Conservation (phyloP, 2,113 vertebrate species). For the Charina bottae region DNA sequence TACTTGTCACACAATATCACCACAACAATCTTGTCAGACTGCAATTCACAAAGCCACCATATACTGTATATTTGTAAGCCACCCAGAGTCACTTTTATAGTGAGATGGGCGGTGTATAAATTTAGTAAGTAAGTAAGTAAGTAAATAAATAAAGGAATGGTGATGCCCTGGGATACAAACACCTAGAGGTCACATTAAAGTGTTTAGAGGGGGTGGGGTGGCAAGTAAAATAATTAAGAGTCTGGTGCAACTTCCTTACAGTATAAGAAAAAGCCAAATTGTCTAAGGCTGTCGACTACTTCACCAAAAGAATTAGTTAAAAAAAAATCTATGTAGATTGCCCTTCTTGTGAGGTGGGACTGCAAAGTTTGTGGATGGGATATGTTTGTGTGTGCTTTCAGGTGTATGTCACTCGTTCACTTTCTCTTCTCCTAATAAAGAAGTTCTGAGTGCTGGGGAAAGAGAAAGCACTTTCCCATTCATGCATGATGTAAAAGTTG, state of each 20-base stretch:
- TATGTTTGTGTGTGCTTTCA: neutral
- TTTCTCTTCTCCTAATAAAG: too few species aligned
- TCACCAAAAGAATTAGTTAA: neutral
- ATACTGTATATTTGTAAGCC: too few species aligned
- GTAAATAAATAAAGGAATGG: neutral
- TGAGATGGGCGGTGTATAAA: too few species aligned
- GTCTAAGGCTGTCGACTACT: neutral
- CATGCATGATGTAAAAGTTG: too few species aligned
- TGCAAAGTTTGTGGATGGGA: neutral
- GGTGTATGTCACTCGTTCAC: too few species aligned
- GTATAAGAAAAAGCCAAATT: neutral
- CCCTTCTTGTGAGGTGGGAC: neutral
- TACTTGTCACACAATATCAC: neutral
- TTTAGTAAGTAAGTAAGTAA: too few species aligned
- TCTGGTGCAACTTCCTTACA: neutral
- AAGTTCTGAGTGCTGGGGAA: too few species aligned
- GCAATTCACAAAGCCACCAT: neutral
- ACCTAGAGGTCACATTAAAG: neutral
- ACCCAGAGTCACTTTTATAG: too few species aligned
- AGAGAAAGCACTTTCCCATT: too few species aligned
- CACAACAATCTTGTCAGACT: neutral
- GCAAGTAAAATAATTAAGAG: neutral
- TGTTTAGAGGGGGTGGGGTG: neutral
- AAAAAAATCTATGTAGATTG: neutral
- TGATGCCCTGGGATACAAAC: neutral